A percentile compares a stretch with the other conserved stretches of the same genome.
phyloP scores from a whole-genome alignment of 2,888 invertebrate species.

The Torymus auratus region DNA sequence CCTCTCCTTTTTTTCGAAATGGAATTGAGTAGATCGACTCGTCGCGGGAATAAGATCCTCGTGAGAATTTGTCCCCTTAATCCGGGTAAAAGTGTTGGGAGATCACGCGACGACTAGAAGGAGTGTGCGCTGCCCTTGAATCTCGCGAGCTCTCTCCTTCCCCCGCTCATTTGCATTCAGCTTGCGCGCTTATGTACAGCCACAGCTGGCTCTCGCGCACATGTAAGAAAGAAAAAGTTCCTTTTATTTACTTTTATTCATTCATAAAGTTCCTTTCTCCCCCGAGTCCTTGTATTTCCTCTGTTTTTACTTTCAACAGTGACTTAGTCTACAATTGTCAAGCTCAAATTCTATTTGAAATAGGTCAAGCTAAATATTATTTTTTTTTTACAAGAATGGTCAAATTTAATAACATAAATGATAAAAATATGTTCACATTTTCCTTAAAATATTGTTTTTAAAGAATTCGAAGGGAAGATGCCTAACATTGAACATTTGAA shows the following conservation, averaged over 20 bases:
- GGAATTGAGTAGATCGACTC: conserved; percentile 62
- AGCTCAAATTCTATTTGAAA: too few relatives aligned
- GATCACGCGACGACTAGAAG: conserved; percentile 26
- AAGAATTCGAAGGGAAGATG: too few relatives aligned
- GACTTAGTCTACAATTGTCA: too few relatives aligned
- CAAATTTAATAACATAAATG: too few relatives aligned
- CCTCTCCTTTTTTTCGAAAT: conserved; percentile 49
- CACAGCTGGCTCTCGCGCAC: conserved; percentile 1
- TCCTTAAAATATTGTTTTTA: too few relatives aligned
- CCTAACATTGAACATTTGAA: too few relatives aligned
- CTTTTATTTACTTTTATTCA: conserved; percentile 39
- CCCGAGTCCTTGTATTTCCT: too few relatives aligned
- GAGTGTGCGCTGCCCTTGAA: conserved; percentile 29
- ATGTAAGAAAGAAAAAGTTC: conserved; percentile 19
- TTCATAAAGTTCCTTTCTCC: conserved; percentile 34
- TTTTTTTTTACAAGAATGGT: too few relatives aligned
- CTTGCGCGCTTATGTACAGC: conserved; percentile 32
- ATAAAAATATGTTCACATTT: too few relatives aligned
- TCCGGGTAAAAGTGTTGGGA: conserved; percentile 62
- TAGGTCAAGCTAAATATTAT: too few relatives aligned
- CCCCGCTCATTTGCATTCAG: conserved; percentile 51
- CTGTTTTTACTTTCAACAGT: too few relatives aligned
- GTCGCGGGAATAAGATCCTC: conserved; percentile 66
- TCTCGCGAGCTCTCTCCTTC: conserved; percentile 26
- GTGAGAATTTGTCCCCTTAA: conserved; percentile 69